Conservation (phyloP, 2,797 vertebrate species). For the Sebastes aleutianus region DNA sequence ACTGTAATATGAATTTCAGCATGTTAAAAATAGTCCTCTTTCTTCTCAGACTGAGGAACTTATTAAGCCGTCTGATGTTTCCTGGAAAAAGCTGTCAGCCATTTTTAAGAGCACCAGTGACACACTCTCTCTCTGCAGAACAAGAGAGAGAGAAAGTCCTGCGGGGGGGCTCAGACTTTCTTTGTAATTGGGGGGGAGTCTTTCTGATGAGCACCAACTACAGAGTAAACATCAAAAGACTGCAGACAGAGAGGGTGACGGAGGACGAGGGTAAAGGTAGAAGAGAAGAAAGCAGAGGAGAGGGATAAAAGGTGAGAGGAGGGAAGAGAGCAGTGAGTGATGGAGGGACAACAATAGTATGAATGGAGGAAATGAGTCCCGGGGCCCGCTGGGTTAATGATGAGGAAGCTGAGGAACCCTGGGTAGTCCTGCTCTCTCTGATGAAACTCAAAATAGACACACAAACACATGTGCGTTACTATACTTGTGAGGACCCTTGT, state of each 20-base stretch:
- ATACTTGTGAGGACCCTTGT: not conserved
- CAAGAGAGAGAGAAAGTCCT: not conserved
- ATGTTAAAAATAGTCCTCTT: constrained; percentile 5
- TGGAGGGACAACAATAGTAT: constrained; percentile 36
- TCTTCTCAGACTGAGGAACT: not conserved
- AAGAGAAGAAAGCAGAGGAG: not conserved
- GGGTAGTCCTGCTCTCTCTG: constrained; percentile 12
- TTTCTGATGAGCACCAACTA: constrained; percentile 9
- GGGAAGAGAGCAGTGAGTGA: not conserved
- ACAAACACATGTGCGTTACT: not conserved
- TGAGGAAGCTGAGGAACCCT: constrained; percentile 38
- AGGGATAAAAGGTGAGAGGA: not conserved
- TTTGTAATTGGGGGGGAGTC: not conserved
- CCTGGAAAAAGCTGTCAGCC: constrained; percentile 2
- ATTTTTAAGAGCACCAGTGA: constrained; percentile 3
- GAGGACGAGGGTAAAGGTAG: not conserved
- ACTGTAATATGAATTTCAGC: constrained; percentile 2
- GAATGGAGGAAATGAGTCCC: constrained; percentile 54
- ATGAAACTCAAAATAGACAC: constrained; percentile 50
- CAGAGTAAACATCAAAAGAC: constrained; percentile 31
- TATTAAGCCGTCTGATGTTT: not conserved
- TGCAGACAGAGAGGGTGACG: not conserved
- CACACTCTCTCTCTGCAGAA: not conserved
- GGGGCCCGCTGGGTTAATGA: constrained; percentile 41
- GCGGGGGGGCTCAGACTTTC: not conserved